phyloP scores from a whole-genome alignment of 2,888 invertebrate genomes.

The Mantis religiosa region DNA sequence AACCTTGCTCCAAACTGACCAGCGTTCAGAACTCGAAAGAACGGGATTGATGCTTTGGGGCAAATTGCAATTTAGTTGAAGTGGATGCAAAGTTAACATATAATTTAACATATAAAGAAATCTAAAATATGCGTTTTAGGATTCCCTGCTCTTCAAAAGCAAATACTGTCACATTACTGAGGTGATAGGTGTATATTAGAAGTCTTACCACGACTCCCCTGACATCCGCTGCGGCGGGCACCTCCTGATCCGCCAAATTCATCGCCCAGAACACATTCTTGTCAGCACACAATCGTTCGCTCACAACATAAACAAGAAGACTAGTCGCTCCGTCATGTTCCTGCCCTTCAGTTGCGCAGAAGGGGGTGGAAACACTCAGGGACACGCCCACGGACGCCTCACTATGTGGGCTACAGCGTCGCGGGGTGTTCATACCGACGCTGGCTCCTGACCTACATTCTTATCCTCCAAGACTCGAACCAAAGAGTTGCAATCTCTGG shows the following conservation, averaged over 20 bases:
- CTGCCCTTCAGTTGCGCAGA: neutral
- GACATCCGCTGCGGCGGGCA: constrained; percentile 20
- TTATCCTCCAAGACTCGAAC: neutral
- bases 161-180: too few relatives aligned
- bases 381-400: neutral
- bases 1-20: too few relatives aligned
- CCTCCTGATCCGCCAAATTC: constrained; percentile 21
- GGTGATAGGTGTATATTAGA: too few relatives aligned
- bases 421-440: neutral
- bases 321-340: neutral
- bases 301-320: neutral
- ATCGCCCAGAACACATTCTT: neutral
- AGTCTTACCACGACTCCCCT: constrained; percentile 8
- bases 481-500: neutral
- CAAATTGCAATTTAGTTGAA: too few relatives aligned
- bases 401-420: neutral
- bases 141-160: too few relatives aligned
- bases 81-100: too few relatives aligned
- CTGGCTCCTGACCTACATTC: neutral
- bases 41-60: too few relatives aligned
- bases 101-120: too few relatives aligned
- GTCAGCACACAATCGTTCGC: neutral
- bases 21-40: too few relatives aligned
- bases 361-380: neutral
- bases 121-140: too few relatives aligned